These are phyloP conservation scores for Amitus sp. DNA, from an alignment of 2,888 invertebrate genomes.

Conservation along the genomic window DNA sequence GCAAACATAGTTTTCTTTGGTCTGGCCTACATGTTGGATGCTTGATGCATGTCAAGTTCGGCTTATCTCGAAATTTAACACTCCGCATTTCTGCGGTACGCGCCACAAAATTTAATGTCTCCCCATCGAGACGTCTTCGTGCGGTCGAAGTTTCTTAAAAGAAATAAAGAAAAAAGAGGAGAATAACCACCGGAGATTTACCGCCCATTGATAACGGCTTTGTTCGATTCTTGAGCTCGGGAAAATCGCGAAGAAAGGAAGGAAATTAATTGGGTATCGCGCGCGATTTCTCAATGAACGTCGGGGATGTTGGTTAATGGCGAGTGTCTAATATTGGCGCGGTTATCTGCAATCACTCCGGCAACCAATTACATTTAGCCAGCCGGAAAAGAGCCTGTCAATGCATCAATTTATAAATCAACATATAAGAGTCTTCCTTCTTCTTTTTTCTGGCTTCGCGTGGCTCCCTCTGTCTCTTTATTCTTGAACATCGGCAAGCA, in stretches of 20 bases:
- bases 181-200: neutral
- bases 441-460: constrained; percentile 9
- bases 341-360: constrained; percentile 52
- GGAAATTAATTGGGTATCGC: neutral
- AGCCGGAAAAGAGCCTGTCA: constrained; percentile 59
- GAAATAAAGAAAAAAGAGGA: neutral
- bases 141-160: too few species aligned
- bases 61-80: constrained; percentile 50
- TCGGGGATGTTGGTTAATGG: constrained; percentile 24
- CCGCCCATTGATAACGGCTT: neutral
- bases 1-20: constrained; percentile 54
- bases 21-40: constrained; percentile 62
- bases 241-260: neutral
- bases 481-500: constrained; percentile 24
- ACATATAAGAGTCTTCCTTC: constrained; percentile 48
- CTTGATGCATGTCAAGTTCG: constrained; percentile 60
- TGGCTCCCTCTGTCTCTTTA: constrained; percentile 22
- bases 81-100: constrained; percentile 1
- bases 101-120: neutral
- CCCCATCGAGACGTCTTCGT: neutral
- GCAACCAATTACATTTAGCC: constrained; percentile 62
- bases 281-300: constrained; percentile 3
- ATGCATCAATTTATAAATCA: constrained; percentile 58
- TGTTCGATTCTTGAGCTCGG: neutral
- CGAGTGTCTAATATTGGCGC: constrained; percentile 38